phyloP scores from a whole-genome alignment of 2,797 vertebrate species.

The Hapalemur alaotrensis region DNA sequence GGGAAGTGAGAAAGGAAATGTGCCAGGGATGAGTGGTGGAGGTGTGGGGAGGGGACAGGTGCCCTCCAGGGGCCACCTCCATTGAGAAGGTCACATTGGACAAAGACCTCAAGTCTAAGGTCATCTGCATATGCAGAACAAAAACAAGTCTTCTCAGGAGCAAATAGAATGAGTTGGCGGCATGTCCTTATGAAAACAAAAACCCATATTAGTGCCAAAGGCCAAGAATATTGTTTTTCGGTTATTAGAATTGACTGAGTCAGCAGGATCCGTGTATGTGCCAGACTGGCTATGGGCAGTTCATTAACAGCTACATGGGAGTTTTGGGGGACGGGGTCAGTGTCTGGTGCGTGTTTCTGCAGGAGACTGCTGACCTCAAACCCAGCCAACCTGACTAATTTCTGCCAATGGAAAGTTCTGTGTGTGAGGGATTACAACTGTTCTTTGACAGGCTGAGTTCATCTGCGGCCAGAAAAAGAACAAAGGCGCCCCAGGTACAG shows the following conservation, averaged over 20 bases:
- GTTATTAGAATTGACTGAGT: not conserved
- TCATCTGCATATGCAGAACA: not conserved
- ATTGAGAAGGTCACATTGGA: not conserved
- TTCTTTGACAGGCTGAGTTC: conserved; percentile 25
- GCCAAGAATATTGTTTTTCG: not conserved
- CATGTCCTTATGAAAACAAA: not conserved
- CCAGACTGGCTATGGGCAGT: not conserved
- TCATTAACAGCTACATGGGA: not conserved
- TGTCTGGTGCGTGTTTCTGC: not conserved
- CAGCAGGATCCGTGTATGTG: not conserved
- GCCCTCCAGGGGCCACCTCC: not conserved
- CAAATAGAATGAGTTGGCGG: not conserved
- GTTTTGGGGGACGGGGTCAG: not conserved
- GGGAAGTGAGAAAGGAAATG: not conserved
- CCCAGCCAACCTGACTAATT: not conserved
- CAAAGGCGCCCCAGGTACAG: not conserved
- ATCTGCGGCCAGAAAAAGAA: conserved; percentile 36
- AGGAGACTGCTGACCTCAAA: conserved; percentile 14
- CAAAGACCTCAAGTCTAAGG: not conserved
- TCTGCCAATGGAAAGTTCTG: conserved; percentile 33
- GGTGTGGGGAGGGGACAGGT: not conserved
- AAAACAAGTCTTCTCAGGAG: not conserved
- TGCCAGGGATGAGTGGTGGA: not conserved
- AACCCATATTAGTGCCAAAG: not conserved
- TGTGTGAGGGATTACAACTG: not conserved